These are phyloP conservation scores for Anthopleura sola DNA, from an alignment of 64 coral and sea anemone genomes.

Conservation along the genomic window DNA sequence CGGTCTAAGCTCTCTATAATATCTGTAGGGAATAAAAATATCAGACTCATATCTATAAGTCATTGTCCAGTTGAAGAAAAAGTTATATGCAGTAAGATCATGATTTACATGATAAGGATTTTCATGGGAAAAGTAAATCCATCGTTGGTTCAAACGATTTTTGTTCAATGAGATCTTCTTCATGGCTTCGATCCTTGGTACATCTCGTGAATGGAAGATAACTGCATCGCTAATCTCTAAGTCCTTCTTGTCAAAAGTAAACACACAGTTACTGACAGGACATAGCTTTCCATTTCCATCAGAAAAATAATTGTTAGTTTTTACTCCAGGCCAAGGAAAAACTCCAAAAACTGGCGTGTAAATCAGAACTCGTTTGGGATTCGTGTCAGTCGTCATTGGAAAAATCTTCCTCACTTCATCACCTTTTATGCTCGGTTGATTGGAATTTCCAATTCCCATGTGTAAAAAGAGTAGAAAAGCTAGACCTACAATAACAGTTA, in stretches of 20 bases:
- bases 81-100: slow-evolving; percentile 15
- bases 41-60: slow-evolving; percentile 64
- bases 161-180: background rate
- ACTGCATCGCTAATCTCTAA: background rate
- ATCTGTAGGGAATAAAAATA: slow-evolving; percentile 50
- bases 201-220: background rate
- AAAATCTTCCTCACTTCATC: background rate
- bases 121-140: slow-evolving; percentile 57
- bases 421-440: background rate
- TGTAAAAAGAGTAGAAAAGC: background rate
- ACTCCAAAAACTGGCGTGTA: background rate
- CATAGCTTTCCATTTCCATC: background rate
- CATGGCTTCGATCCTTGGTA: background rate
- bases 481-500: background rate
- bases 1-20: background rate
- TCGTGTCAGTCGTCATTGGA: background rate
- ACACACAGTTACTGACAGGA: background rate
- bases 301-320: background rate
- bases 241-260: background rate
- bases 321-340: slow-evolving; percentile 21
- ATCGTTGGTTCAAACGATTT: slow-evolving; percentile 33
- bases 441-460: background rate
- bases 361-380: background rate
- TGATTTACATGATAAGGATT: slow-evolving; percentile 22
- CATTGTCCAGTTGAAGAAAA: slow-evolving; percentile 75